Conservation (phyloP, 2,113 vertebrate species). For the Psophia crepitans region DNA sequence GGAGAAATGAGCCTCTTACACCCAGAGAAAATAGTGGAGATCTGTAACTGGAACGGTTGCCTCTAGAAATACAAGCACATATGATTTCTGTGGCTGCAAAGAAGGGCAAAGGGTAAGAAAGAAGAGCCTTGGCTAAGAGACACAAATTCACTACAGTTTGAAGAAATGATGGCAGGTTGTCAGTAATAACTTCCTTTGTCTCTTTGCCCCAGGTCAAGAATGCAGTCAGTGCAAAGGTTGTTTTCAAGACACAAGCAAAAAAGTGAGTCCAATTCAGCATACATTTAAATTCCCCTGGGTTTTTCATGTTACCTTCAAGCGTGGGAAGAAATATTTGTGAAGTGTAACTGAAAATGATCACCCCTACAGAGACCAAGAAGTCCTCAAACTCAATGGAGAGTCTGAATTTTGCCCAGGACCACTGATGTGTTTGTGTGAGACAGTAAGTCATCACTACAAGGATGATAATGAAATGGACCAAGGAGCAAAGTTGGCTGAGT, state of each 20-base stretch:
- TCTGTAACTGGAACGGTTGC: not conserved
- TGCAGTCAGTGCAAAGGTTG: constrained; percentile 74
- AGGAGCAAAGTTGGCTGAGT: constrained; percentile 79
- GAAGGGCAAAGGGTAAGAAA: constrained; percentile 83
- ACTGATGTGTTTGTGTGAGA: constrained; percentile 69
- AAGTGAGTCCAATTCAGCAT: constrained; percentile 81
- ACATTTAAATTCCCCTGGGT: constrained; percentile 67
- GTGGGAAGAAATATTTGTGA: constrained; percentile 83
- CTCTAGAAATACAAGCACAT: constrained; percentile 56
- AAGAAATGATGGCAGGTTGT: constrained; percentile 78
- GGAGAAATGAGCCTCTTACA: constrained; percentile 69
- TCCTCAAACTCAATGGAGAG: constrained; percentile 75
- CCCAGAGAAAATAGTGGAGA: constrained; percentile 2
- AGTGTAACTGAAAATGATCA: constrained; percentile 88
- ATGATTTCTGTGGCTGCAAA: constrained; percentile 78
- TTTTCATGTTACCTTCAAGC: constrained; percentile 79
- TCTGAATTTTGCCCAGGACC: constrained; percentile 75
- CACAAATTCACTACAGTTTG: constrained; percentile 78
- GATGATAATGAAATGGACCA: constrained; percentile 81
- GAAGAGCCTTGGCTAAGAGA: constrained; percentile 77
- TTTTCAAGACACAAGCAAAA: constrained; percentile 80
- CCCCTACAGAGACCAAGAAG: constrained; percentile 78
- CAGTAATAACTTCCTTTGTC: constrained; percentile 79
- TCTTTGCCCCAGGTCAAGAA: constrained; percentile 79
- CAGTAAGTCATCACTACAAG: constrained; percentile 78